Evolutionary conservation across 2,113 vertebrate species (phyloP).

Genomic region (Cinclus cinclus): DNA sequence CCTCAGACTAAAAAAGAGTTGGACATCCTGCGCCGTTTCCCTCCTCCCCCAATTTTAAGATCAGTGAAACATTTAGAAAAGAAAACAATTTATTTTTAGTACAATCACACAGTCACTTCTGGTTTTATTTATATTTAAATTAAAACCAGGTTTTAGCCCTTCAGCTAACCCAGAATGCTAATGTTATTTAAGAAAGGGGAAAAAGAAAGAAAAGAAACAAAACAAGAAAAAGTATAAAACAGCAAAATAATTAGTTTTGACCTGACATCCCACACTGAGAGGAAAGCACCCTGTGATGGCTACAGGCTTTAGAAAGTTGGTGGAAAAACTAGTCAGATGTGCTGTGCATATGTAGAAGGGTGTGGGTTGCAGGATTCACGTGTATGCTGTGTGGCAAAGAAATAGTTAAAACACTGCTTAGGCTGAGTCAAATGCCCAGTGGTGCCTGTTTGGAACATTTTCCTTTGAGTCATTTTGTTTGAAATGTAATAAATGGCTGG

Average conservation of each 20-base stretch:
- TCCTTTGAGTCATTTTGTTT: slow-evolving; percentile 61
- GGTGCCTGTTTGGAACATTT: slow-evolving; percentile 51
- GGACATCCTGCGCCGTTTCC: background rate
- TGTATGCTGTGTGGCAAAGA: background rate
- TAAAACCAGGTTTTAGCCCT: slow-evolving; percentile 46
- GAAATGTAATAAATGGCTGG: slow-evolving; percentile 33
- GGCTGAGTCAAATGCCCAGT: slow-evolving; percentile 42
- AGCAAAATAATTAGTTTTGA: background rate
- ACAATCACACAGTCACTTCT: background rate
- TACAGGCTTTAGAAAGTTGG: background rate
- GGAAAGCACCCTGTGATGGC: background rate
- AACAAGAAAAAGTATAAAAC: background rate
- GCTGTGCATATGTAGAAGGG: too few species aligned
- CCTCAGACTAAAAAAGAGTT: slow-evolving; percentile 19
- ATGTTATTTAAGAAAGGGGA: background rate
- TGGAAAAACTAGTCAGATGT: background rate
- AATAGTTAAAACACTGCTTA: background rate
- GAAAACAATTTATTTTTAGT: slow-evolving; percentile 54
- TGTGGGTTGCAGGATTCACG: background rate
- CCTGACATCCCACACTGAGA: background rate
- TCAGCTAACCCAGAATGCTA: background rate
- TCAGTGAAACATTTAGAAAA: slow-evolving; percentile 17
- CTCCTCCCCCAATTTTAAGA: slow-evolving; percentile 15
- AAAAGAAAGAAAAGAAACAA: background rate
- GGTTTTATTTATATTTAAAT: slow-evolving; percentile 59